Evolutionary conservation across 2,113 vertebrate genomes (phyloP).

Genomic region (Coptodon bakossiorum): DNA sequence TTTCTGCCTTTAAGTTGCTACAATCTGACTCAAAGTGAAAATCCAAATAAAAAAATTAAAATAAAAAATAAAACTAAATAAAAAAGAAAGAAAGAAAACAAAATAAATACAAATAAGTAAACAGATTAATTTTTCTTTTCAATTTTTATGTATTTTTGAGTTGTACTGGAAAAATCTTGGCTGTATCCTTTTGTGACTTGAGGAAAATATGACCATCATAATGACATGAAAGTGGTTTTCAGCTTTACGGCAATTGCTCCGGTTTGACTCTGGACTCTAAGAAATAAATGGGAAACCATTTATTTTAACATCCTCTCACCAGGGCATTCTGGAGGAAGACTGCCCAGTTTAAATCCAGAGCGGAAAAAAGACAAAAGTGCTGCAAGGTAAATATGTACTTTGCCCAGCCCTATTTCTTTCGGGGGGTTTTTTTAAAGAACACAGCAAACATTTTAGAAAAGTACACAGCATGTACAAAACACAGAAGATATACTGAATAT

Average conservation of each 20-base stretch:
- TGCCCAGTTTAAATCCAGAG: slow-evolving; percentile 29
- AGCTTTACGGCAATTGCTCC: neutral
- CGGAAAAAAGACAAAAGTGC: slow-evolving; percentile 37
- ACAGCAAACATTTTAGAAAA: slow-evolving; percentile 15
- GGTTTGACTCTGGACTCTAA: neutral
- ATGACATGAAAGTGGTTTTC: slow-evolving; percentile 45
- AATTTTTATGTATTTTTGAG: neutral
- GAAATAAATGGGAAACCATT: slow-evolving; percentile 26
- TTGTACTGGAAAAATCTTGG: neutral
- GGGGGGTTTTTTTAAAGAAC: neutral
- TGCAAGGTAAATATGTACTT: slow-evolving; percentile 33
- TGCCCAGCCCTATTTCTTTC: slow-evolving; percentile 2
- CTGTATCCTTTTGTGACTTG: slow-evolving; percentile 37
- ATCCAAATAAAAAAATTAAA: neutral
- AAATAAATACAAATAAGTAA: neutral
- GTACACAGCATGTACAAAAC: slow-evolving; percentile 17
- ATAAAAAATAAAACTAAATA: accelerated
- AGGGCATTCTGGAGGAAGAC: slow-evolving; percentile 19
- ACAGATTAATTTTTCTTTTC: neutral
- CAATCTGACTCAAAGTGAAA: neutral
- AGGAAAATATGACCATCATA: slow-evolving; percentile 68
- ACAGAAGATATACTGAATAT: neutral
- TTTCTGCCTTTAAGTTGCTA: neutral
- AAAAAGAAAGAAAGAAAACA: neutral
- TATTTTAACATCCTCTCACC: slow-evolving; percentile 10